These are phyloP conservation scores for Helicoverpa assulta DNA, from an alignment of 2,888 invertebrate genomes.

Conservation along the genomic window DNA sequence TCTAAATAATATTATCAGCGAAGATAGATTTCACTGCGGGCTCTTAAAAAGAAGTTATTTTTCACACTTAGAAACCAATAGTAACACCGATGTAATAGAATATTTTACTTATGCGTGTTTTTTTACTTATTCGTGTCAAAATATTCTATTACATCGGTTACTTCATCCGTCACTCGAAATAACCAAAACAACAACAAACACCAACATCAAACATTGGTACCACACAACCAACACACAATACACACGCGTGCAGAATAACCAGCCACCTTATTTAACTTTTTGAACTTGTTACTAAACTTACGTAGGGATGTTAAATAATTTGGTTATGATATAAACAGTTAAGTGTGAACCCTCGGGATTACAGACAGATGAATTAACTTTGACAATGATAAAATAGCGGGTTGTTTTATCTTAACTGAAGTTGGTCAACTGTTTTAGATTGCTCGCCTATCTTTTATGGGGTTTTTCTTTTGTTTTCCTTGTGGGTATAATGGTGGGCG, in stretches of 20 bases:
- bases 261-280: constrained; percentile 64
- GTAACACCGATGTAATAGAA: no score
- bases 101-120: no score
- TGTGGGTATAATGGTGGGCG: not conserved
- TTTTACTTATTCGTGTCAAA: no score
- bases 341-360: constrained; percentile 48
- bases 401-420: constrained; percentile 49
- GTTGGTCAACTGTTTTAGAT: constrained; percentile 46
- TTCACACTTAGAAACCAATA: no score
- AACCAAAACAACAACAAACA: constrained; percentile 7
- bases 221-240: constrained; percentile 27
- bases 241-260: constrained; percentile 41
- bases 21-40: no score
- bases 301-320: constrained; percentile 64
- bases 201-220: constrained; percentile 51
- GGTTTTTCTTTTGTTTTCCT: constrained; percentile 2
- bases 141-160: no score
- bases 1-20: no score
- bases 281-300: constrained; percentile 63
- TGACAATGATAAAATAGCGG: constrained; percentile 57
- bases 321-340: constrained; percentile 65
- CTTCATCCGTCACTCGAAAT: not conserved
- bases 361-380: constrained; percentile 56
- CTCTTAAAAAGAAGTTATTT: no score
- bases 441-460: constrained; percentile 35